phyloP scores from a whole-genome alignment of 2,888 invertebrate species.

The Podotricha telesiphe region DNA sequence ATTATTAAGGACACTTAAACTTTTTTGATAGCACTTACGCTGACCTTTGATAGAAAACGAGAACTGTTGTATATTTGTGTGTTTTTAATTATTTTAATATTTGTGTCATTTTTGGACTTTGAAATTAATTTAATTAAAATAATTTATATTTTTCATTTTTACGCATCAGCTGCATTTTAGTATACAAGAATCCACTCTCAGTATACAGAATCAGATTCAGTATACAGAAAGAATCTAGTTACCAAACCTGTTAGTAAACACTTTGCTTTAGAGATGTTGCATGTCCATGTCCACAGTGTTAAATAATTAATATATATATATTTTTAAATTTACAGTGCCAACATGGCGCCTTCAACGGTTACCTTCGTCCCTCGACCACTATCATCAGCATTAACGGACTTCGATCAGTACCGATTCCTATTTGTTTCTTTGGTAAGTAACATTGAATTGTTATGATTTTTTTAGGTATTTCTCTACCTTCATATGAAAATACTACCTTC shows the following conservation, averaged over 20 bases:
- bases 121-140: no score
- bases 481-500: no score
- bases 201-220: no score
- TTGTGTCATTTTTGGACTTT: not conserved
- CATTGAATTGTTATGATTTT: not conserved
- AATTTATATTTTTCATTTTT: not conserved
- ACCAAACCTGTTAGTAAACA: no score
- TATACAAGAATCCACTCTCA: no score
- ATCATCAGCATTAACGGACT: slow-evolving; percentile 69
- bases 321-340: slow-evolving; percentile 87
- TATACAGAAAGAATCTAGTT: no score
- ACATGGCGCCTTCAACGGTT: slow-evolving; percentile 89
- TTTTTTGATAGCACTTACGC: not conserved
- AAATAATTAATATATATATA: not conserved
- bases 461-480: not conserved
- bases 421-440: slow-evolving; percentile 65
- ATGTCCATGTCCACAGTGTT: no score
- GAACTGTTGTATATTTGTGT: not conserved
- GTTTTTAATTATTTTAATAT: not conserved
- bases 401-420: slow-evolving; percentile 59
- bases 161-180: no score
- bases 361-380: slow-evolving; percentile 86
- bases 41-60: slow-evolving; percentile 17
- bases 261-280: no score
- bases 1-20: not conserved